Percentiles rank a stretch among this genome's conserved stretches.
These are phyloP conservation scores for Microctonus aethiopoides DNA, from an alignment of 2,888 invertebrate genomes.

Conservation along the genomic window DNA sequence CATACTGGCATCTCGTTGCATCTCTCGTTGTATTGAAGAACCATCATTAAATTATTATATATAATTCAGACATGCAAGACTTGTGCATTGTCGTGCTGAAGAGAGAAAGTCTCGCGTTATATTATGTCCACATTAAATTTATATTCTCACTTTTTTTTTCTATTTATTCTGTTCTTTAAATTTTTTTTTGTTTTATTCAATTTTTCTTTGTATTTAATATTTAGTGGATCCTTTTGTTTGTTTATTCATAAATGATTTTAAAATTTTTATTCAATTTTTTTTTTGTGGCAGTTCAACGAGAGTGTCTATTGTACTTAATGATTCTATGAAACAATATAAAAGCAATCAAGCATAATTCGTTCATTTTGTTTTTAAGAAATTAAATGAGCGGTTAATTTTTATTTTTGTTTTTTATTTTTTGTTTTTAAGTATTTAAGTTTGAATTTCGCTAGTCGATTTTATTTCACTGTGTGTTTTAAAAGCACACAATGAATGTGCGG, in stretches of 20 bases:
- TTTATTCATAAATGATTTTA: constrained; percentile 3
- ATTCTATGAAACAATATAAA: constrained; percentile 19
- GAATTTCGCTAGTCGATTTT: background rate
- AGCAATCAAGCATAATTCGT: constrained; percentile 19
- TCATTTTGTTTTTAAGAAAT: background rate
- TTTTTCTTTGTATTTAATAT: no score
- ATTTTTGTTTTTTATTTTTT: background rate
- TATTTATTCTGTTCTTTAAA: constrained; percentile 22
- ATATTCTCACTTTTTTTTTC: constrained; percentile 18
- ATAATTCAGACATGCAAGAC: constrained; percentile 35
- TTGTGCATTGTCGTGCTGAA: constrained; percentile 35
- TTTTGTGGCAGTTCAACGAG: constrained; percentile 1
- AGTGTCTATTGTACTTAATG: background rate
- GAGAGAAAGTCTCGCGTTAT: constrained; percentile 33
- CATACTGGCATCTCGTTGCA: constrained; percentile 62
- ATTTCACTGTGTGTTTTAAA: background rate
- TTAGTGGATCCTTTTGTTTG: background rate
- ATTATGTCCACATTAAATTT: constrained; percentile 17
- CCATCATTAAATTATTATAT: constrained; percentile 27
- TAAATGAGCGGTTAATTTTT: background rate
- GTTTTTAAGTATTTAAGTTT: no score
- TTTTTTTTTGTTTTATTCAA: constrained; percentile 13
- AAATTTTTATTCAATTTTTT: background rate
- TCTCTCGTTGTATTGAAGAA: constrained; percentile 38
- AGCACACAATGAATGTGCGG: background rate